Evolutionary conservation across 2,797 vertebrate genomes (phyloP), one percentile per base, ranked within the genome.

Genomic region (Apogon talboti): DNA sequence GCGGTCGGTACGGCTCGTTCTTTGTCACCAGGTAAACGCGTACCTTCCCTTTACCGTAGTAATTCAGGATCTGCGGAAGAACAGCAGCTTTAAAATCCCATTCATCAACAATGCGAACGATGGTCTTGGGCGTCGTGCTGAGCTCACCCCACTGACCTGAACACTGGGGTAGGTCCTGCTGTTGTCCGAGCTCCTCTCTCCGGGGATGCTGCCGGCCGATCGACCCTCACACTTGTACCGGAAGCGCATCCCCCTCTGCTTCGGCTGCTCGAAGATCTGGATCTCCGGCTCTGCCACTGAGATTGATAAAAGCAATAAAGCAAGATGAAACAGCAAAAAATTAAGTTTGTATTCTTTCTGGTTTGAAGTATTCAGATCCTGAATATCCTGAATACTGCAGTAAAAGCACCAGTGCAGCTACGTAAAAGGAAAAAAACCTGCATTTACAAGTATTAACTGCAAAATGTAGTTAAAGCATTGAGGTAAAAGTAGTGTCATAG

Each of bases 171-270:
- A 99, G 0, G 96, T 96, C 80, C 97, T 93, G 86, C 96, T 98
- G 92, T 96, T 98, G 64, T 99, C 97, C 0, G 95, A 95, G 84
- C 96, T 98, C 89, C 92, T 95, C 67, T 98, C 96, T 38, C 98
- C 98, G 0, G 96, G 97, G 89, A 99, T 99, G 92, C 98, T 99
- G 50, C 98, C 98, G 0, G 98, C 98, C 0, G 96, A 99, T 59
- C 98, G 95, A 2, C 98, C 98, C 86, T 99, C 98, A 58, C 97
- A 99, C 85, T 97, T 96, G 90, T 99, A 99, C 70, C 98, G 93
- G 90, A 99, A 99, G 62, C 98, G 96, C 98, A 99, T 99, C 16
- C 97, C 97, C 72, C 97, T 93, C 83, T 98, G 97, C 77, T 95
- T 95, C 66, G 98, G 98, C 79, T 99, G 97, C 82, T 99, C 97